Base-by-base conservation (phyloP, 2,113 vertebrate species). In the Anoplopoma fimbria region DNA sequence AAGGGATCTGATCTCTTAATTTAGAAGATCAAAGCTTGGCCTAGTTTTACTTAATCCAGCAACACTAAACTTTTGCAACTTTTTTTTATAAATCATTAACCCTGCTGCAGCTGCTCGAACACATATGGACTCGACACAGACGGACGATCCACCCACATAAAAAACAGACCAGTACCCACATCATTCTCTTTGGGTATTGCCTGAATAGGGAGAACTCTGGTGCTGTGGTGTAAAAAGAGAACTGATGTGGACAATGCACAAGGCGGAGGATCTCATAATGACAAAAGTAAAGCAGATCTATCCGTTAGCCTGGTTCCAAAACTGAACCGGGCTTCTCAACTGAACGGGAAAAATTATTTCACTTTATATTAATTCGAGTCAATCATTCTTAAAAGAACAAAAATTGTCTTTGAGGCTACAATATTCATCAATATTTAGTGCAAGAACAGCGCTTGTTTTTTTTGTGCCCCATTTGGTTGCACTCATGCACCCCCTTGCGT, bases 21-120 rank as follows among this genome's bases (percentile, higher is more conserved):
- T 51, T 51, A 64, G 49, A 49, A 40, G 7, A 57, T 71, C 40
- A 61, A 73, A 68, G 51, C 17, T 40, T 71, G 49, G 40, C 33
- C 77, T 67, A n/a, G 40, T 84, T 79, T 62, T 13, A 31, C 13
- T 55, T 47, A 64, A 75, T 70, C 70, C 29, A 62, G 29, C 8
- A 71, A 58, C 15, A 14, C 36, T 38, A 14, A 31, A 75, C 21
- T 75, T 64, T 69, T 27, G 2, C 2, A 34, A 40, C 29, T 45
- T 69, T 69, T 62, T 21, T 38, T 38, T 6, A 6, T 38, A 9
- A 6, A 38, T 9, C 4, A 10, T 4, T 45, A 45, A n/a, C 27
- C 9, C 31, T 10, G 29, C 29, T 65, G n/a, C 14, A 60, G 21
- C 53, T 60, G n/a, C 10, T 49, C 27, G 13, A 33, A 13, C 36